Evolutionary conservation across 2,888 invertebrate genomes (phyloP).

Genomic region (Silvanus unidentatus): DNA sequence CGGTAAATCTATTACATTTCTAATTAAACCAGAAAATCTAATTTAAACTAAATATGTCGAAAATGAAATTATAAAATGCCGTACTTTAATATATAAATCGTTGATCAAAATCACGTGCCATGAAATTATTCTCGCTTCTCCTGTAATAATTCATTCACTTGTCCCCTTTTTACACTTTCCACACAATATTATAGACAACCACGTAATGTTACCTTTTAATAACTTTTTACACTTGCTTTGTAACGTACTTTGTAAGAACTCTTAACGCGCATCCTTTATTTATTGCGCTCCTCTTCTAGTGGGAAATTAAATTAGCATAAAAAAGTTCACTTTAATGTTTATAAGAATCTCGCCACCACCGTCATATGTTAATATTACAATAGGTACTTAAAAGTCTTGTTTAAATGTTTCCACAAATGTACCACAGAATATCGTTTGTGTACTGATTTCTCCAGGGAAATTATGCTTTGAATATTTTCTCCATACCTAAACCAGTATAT

Average conservation of each 20-base stretch:
- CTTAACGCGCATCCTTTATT: too few relatives aligned
- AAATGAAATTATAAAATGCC: slow-evolving; percentile 26
- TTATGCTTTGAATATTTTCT: slow-evolving; percentile 37
- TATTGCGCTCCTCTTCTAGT: too few relatives aligned
- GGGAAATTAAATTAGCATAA: too few relatives aligned
- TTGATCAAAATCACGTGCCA: slow-evolving; percentile 24
- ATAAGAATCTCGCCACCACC: neutral
- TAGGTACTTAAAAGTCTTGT: slow-evolving; percentile 29
- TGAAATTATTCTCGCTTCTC: slow-evolving; percentile 22
- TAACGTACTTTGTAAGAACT: too few relatives aligned
- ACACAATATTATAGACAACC: neutral
- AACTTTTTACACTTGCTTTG: too few relatives aligned
- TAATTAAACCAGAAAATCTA: slow-evolving; percentile 23
- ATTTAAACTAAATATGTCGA: slow-evolving; percentile 26
- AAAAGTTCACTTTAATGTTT: neutral
- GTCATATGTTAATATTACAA: slow-evolving; percentile 13
- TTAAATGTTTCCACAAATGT: slow-evolving; percentile 41
- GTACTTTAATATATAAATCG: slow-evolving; percentile 20
- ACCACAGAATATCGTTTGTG: slow-evolving; percentile 40
- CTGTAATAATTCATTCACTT: slow-evolving; percentile 13
- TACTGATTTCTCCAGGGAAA: slow-evolving; percentile 46
- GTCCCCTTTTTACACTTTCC: slow-evolving; percentile 6
- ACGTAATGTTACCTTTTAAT: too few relatives aligned
- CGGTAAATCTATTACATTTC: slow-evolving; percentile 13
- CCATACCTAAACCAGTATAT: slow-evolving; percentile 5